Conservation (phyloP, 2,888 invertebrate genomes). For the Crocallis elinguaria region DNA sequence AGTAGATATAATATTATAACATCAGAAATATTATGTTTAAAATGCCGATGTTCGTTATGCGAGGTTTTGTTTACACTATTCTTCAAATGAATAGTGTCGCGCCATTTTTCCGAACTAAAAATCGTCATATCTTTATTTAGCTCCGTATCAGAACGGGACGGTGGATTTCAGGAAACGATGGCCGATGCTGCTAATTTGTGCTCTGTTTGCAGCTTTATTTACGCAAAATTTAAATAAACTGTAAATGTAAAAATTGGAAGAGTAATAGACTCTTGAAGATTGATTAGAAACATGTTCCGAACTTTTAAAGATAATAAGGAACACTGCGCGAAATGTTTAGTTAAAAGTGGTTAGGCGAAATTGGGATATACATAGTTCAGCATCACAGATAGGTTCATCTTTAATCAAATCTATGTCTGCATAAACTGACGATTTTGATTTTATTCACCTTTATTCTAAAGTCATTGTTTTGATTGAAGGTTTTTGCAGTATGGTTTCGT, state of each 20-base stretch:
- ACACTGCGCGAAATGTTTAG: neutral
- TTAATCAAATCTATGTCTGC: neutral
- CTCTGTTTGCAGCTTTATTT: slow-evolving; percentile 43
- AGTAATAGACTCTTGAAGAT: slow-evolving; percentile 30
- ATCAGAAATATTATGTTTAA: slow-evolving; percentile 4
- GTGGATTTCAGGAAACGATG: slow-evolving; percentile 57
- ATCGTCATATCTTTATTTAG: slow-evolving; percentile 58
- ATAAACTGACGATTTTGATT: neutral
- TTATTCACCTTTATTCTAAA: slow-evolving; percentile 15
- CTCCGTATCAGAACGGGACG: slow-evolving; percentile 42
- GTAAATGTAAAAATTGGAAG: slow-evolving; percentile 39
- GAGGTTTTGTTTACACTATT: slow-evolving; percentile 18
- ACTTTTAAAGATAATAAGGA: slow-evolving; percentile 1
- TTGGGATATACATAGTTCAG: neutral
- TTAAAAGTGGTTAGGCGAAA: neutral
- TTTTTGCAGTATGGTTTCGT: slow-evolving; percentile 17
- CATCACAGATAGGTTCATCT: no score
- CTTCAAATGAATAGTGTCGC: slow-evolving; percentile 39
- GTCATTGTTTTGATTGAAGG: slow-evolving; percentile 20
- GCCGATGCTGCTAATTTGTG: slow-evolving; percentile 48
- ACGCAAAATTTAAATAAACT: slow-evolving; percentile 35
- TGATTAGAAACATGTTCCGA: slow-evolving; percentile 24
- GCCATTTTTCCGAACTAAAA: slow-evolving; percentile 44
- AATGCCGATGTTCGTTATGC: slow-evolving; percentile 4
- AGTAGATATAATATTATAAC: neutral